Evolutionary conservation across 2,113 vertebrate genomes (phyloP), one percentile per base, ranked within the genome.

Genomic region (Cryptotis parvus): DNA sequence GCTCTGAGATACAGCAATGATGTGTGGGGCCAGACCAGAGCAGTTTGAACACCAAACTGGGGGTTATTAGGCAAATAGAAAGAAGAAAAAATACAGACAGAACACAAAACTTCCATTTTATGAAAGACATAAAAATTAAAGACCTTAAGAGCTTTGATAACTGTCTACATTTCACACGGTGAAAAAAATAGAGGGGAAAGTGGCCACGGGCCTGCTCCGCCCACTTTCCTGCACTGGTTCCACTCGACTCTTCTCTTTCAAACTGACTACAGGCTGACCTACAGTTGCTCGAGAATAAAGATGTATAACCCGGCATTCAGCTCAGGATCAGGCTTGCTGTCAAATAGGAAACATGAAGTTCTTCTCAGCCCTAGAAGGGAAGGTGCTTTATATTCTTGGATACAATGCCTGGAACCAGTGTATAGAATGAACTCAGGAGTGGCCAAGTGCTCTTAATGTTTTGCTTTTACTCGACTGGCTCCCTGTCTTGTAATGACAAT

Each of bases 81-180:
- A 88, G 45, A 75, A 58, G 29, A 82, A 65, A 75, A 26, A 24
- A 35, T 58, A n/a, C n/a, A n/a, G 45, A 49, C 45, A 77, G 4
- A 73, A 72, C 5, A n/a, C 29, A 79, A 89, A 78, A 31, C n/a
- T 49, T 89, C 27, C 27, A 58, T 65, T 80, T 90, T 52, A 78
- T 35, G 41, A 93, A 92, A 69, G 76, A 75, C 5, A 41, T 5
- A 63, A 63, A 96, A 89, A 84, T 63, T 16, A 90, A 85, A 76
- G 80, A 69, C 43, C 55, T 55, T 29, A n/a, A 70, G 81, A 52
- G 72, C 52, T 77, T 79, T 22, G 45, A 88, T 33, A 49, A 58
- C 3, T 27, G 27, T 52, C 65, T 69, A 72, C 55, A 35, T 31
- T 87, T 33, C 68, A 68, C 15, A 66, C 58, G 39, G 26, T 49